These are phyloP conservation scores for Lanius collurio DNA, from an alignment of 2,113 vertebrate genomes.

Conservation along the genomic window DNA sequence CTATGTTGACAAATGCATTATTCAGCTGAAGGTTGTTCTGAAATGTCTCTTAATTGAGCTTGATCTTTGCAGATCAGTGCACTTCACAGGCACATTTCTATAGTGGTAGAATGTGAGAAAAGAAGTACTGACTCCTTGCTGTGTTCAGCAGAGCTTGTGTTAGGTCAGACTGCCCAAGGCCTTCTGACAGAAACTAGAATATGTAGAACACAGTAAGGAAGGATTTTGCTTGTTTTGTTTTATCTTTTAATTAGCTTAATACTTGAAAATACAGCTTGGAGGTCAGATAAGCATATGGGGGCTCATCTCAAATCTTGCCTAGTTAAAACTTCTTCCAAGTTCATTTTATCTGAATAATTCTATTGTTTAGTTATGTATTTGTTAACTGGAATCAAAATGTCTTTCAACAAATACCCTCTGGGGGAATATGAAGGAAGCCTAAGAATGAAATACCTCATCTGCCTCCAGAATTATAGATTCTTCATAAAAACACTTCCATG, in stretches of 20 bases:
- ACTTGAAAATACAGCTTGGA: background rate
- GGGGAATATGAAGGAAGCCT: background rate
- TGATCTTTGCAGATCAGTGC: background rate
- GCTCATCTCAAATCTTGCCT: background rate
- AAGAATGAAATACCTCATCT: background rate
- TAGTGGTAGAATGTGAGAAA: background rate
- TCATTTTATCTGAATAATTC: background rate
- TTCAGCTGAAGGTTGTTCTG: background rate
- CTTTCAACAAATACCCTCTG: background rate
- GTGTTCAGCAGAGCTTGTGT: background rate
- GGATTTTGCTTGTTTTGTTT: background rate
- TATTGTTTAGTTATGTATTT: background rate
- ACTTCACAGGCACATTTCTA: background rate
- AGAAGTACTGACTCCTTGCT: background rate
- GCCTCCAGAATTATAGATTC: background rate
- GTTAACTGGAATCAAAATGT: background rate
- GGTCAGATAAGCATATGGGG: background rate
- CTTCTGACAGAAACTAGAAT: background rate
- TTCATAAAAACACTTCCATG: background rate
- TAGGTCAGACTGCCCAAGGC: background rate
- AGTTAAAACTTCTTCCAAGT: background rate
- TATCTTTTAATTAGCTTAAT: background rate
- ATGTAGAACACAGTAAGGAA: background rate
- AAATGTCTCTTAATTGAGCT: background rate
- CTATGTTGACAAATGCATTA: background rate